phyloP scores from a whole-genome alignment of 2,797 vertebrate species.

The Cetoscarus ocellatus region DNA sequence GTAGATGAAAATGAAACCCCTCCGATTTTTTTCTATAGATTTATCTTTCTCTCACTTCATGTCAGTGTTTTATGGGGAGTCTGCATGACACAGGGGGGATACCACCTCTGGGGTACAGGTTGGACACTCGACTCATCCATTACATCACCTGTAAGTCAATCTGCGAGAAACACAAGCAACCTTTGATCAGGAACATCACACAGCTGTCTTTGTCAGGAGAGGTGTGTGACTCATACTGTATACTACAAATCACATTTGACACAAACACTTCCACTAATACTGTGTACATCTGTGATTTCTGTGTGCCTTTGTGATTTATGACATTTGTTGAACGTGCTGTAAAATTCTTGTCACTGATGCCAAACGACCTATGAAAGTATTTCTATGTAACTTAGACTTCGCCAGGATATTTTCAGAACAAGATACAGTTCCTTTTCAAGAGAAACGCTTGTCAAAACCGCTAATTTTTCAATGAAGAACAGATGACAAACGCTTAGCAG shows the following conservation, averaged over 20 bases:
- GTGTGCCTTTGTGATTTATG: no score
- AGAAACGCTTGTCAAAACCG: no score
- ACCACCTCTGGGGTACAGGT: conserved; percentile 63
- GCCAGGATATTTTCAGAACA: no score
- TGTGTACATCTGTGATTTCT: not conserved
- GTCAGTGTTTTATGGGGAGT: conserved; percentile 76
- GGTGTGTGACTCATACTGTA: conserved; percentile 2
- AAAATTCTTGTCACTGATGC: no score
- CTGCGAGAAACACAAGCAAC: conserved; percentile 44
- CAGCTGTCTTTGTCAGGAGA: conserved; percentile 34
- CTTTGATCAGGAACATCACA: conserved; percentile 64
- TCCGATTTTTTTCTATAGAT: conserved; percentile 57
- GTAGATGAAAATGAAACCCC: conserved; percentile 47
- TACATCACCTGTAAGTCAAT: conserved; percentile 75
- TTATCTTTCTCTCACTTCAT: conserved; percentile 53
- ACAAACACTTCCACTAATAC: not conserved
- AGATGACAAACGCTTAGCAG: no score
- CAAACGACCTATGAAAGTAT: no score
- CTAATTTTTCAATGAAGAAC: no score
- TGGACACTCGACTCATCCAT: conserved; percentile 69
- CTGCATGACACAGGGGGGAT: conserved; percentile 54
- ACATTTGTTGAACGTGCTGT: no score
- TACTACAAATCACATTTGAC: conserved; percentile 42
- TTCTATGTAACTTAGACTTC: no score
- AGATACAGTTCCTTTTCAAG: no score